Conservation (phyloP, 2,888 invertebrate species). For the Pyrrhopygopsis socrates region DNA sequence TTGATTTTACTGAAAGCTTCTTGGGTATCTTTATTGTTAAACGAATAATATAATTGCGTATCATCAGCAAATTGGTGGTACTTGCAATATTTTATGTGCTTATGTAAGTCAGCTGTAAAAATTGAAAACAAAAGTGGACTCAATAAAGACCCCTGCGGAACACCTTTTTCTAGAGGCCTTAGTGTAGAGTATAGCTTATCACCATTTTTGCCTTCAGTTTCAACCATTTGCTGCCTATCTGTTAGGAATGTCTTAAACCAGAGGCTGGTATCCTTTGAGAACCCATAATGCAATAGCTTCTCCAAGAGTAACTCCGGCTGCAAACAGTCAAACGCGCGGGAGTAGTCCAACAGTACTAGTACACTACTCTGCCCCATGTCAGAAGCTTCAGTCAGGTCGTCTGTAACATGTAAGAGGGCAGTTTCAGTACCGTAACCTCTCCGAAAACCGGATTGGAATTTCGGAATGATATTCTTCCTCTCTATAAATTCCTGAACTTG, state of each 20-base stretch:
- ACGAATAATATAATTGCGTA: constrained; percentile 10
- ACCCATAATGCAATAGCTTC: background rate
- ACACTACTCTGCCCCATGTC: constrained; percentile 30
- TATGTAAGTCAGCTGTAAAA: constrained; percentile 11
- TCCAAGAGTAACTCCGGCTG: background rate
- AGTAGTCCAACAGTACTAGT: background rate
- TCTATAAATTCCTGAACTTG: constrained; percentile 47
- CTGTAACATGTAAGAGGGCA: constrained; percentile 64
- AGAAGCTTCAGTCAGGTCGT: constrained; percentile 60
- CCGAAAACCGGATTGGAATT: constrained; percentile 14
- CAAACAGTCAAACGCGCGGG: background rate
- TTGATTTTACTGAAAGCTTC: background rate
- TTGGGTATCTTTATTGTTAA: background rate
- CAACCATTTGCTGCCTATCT: background rate
- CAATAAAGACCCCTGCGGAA: background rate
- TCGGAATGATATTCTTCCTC: constrained; percentile 23
- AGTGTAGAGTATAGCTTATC: no score
- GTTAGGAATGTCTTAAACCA: background rate
- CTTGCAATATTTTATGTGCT: constrained; percentile 6
- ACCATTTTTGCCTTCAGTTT: background rate
- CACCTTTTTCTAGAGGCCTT: background rate
- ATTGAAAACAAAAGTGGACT: background rate
- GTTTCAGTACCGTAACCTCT: constrained; percentile 51
- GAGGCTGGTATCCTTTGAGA: background rate
- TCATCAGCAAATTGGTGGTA: constrained; percentile 24